Percentiles rank a stretch among this genome's conserved stretches.
Conservation (phyloP, 2,113 vertebrate genomes). For the Xiphophorus hellerii region DNA sequence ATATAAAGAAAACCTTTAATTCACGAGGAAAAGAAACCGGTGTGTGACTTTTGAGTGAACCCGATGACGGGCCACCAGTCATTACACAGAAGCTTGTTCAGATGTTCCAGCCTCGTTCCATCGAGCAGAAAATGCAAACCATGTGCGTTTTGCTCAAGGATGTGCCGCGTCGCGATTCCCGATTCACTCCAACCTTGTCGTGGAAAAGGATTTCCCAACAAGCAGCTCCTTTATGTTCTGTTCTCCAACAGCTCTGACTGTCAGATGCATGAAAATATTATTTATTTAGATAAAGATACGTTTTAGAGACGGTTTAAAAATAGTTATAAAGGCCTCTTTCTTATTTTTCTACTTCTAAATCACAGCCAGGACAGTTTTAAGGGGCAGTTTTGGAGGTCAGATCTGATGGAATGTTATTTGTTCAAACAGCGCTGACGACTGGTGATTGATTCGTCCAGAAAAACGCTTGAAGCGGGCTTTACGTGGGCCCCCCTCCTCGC, state of each 20-base stretch:
- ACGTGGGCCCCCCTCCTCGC: background rate
- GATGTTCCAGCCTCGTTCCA: slow-evolving; percentile 45
- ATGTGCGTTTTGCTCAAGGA: slow-evolving; percentile 16
- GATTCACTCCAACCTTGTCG: background rate
- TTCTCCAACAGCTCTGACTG: background rate
- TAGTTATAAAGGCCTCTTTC: slow-evolving; percentile 36
- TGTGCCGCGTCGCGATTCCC: slow-evolving; percentile 1
- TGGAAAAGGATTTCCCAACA: background rate
- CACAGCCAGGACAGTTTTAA: slow-evolving; percentile 36
- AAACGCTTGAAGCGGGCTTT: slow-evolving; percentile 50
- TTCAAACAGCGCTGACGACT: slow-evolving; percentile 64
- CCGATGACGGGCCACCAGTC: slow-evolving; percentile 13
- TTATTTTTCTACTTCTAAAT: slow-evolving; percentile 38
- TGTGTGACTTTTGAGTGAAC: slow-evolving; percentile 9
- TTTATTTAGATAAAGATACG: slow-evolving; percentile 36
- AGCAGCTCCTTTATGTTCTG: slow-evolving; percentile 1
- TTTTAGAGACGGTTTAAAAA: slow-evolving; percentile 28
- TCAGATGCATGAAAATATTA: slow-evolving; percentile 28
- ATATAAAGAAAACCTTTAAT: background rate
- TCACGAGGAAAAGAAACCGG: background rate
- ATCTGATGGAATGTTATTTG: slow-evolving; percentile 67
- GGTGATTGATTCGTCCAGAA: slow-evolving; percentile 62
- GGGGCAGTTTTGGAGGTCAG: slow-evolving; percentile 50
- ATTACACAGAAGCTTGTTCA: slow-evolving; percentile 14
- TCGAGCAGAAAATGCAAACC: slow-evolving; percentile 54